Conservation (phyloP, 2,888 invertebrate species). For the Carcina quercana region DNA sequence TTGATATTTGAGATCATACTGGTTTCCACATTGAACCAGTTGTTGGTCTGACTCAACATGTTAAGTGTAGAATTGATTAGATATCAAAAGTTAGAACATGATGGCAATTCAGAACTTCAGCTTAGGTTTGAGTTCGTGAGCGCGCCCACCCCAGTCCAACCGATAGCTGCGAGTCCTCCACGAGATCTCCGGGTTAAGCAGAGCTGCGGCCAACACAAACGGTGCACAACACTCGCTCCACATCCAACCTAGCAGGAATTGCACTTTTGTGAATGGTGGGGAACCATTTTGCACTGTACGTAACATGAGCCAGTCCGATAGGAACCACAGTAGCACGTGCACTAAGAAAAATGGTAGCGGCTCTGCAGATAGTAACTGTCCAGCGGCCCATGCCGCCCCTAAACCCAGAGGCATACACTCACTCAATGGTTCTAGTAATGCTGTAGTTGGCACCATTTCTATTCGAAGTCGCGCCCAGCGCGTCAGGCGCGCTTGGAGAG, state of each 20-base stretch:
- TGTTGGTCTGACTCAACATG: too few species aligned
- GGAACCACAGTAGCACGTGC: slow-evolving; percentile 95
- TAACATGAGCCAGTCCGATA: slow-evolving; percentile 95
- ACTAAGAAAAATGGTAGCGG: slow-evolving; percentile 93
- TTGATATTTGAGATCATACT: too few species aligned
- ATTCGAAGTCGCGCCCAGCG: slow-evolving; percentile 97
- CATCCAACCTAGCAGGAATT: slow-evolving; percentile 96
- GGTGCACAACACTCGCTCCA: slow-evolving; percentile 94
- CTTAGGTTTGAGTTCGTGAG: slow-evolving; percentile 89
- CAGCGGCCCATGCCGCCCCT: slow-evolving; percentile 92
- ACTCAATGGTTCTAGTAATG: slow-evolving; percentile 93
- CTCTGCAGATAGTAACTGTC: slow-evolving; percentile 88
- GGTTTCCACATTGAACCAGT: too few species aligned
- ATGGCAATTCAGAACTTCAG: slow-evolving; percentile 79
- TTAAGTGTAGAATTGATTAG: too few species aligned
- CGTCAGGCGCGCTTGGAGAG: slow-evolving; percentile 87
- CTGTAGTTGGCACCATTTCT: slow-evolving; percentile 95
- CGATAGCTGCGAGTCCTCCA: slow-evolving; percentile 96
- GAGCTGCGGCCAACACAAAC: slow-evolving; percentile 89
- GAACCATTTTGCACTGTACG: slow-evolving; percentile 93
- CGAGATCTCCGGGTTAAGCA: slow-evolving; percentile 90
- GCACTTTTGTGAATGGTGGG: slow-evolving; percentile 94
- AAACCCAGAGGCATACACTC: slow-evolving; percentile 96
- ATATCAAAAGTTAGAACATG: too few species aligned
- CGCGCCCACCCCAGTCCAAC: slow-evolving; percentile 96